Evolutionary conservation across 2,113 vertebrate species (phyloP), one percentile per base, ranked within the genome.

Genomic region (Nannobrachium achirus): DNA sequence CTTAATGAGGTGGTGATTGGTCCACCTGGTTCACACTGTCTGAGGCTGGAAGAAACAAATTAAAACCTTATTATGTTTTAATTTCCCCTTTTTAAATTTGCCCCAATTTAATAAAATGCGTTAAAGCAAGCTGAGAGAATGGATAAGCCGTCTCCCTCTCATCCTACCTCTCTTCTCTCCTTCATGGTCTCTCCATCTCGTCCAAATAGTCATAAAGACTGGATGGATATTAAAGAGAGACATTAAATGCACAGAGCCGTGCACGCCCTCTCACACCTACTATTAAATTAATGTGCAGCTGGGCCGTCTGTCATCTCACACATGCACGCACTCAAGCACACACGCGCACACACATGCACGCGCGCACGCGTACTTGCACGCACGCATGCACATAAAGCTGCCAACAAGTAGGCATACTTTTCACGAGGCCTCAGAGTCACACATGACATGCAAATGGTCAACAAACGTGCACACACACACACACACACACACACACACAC

Each of bases 31-130:
- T 62, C 49, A 2, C 75, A 87, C 71, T 78, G 79, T 87, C 76
- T 80, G 74, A 75, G 80, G 81, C 79, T 70, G 76, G 56, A 69
- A 78, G 72, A 69, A 77, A 80, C 71, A 86, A 89, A 92, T 93
- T 91, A 89, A 90, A 92, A 86, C 87, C 75, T 84, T 85, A 90
- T 90, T 91, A 89, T 87, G 82, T 81, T 92, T 91, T 89, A 83
- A 90, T 90, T 91, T 92, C 89, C 91, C 65, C 73, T 76, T 86
- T 71, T 85, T 86, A 86, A 80, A 85, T 85, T 82, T 79, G 71
- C 77, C 20, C 73, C 19, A 52, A 80, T n/a, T n/a, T 84, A 73
- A 87, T 86, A 69, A 75, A 73, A 85, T 50, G 33, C 73, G 46
- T 51, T 72, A 38, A 13, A 78, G 71, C 15, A 40, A 57, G 60